Base-by-base conservation (phyloP, 2,888 invertebrate species). In the Chalcosyrphus nemorum region DNA sequence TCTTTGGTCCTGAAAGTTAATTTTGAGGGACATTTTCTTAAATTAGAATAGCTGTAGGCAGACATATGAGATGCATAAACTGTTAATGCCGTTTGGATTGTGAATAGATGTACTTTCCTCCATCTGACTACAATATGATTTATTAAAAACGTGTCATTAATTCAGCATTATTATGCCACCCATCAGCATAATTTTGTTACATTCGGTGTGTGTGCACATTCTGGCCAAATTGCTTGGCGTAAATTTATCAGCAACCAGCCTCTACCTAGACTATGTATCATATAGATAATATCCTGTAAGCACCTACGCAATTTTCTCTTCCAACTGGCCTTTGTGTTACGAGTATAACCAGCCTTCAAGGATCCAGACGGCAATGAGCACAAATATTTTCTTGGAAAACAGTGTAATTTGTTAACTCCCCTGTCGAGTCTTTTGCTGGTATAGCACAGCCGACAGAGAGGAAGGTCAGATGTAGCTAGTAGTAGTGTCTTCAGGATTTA, bases 321-420 rank as follows among this genome's bases (percentile, higher is more conserved):
- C 29, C 27, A 61, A 27, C 13, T 59, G 38, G 56, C 15, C 29
- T 29, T 56, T 32, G n/a, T 43, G 29, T n/a, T n/a, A n/a, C n/a
- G n/a, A n/a, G 5, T 38, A 9, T 32, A 57, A 11, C 38, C 24
- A 24, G 7, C 4, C 19, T 11, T 71, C 47, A 65, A 50, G 78
- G 45, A 52, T 54, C 38, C 65, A 27, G 19, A 19, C 29, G 13
- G 17, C 57, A 38, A 47, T 66, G 45, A 74, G 59, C 17, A 38
- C 35, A 68, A 61, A 61, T 66, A 27, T 68, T 75, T 47, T 45
- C 61, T 21, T 47, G 41, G 41, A 54, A 75, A 70, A 50, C 57
- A 63, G 54, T 65, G 81, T 57, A 81, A 81, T 81, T 81, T 75
- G 81, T 81, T 76, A 81, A 75, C 63, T 75, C 56, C 43, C 50